Evolutionary conservation across 2,888 invertebrate genomes (phyloP).

Genomic region (Formica aserva): DNA sequence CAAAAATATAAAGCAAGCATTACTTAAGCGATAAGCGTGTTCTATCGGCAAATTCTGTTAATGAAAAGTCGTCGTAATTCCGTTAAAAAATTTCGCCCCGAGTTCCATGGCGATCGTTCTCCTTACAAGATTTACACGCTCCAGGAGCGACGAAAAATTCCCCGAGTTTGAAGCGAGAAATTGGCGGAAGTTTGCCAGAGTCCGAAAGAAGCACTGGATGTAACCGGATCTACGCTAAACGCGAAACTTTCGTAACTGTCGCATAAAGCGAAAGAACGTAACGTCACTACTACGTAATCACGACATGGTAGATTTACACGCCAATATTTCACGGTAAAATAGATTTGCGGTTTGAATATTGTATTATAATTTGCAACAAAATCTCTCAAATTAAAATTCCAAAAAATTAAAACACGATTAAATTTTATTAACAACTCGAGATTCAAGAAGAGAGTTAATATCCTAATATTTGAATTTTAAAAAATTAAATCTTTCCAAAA

Average conservation of each 20-base stretch:
- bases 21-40: background rate
- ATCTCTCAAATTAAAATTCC: background rate
- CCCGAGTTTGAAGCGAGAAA: constrained; percentile 44
- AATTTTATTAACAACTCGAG: background rate
- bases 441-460: background rate
- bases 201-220: constrained; percentile 42
- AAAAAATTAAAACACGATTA: background rate
- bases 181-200: constrained; percentile 41
- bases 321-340: background rate
- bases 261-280: constrained; percentile 50
- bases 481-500: background rate
- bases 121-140: constrained; percentile 46
- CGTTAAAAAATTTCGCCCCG: constrained; percentile 30
- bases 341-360: constrained; percentile 7
- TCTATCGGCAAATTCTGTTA: constrained; percentile 14
- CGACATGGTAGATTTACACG: constrained; percentile 8
- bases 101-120: constrained; percentile 22
- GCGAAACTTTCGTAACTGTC: constrained; percentile 56
- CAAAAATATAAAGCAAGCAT: background rate
- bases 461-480: background rate
- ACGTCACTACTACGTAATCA: constrained; percentile 14
- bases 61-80: constrained; percentile 40
- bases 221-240: constrained; percentile 51
- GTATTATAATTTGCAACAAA: background rate
- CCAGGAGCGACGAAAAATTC: constrained; percentile 43